These are phyloP conservation scores for Zoanthus gigantus DNA, from an alignment of 92 coral and sea anemone genomes.

Conservation along the genomic window DNA sequence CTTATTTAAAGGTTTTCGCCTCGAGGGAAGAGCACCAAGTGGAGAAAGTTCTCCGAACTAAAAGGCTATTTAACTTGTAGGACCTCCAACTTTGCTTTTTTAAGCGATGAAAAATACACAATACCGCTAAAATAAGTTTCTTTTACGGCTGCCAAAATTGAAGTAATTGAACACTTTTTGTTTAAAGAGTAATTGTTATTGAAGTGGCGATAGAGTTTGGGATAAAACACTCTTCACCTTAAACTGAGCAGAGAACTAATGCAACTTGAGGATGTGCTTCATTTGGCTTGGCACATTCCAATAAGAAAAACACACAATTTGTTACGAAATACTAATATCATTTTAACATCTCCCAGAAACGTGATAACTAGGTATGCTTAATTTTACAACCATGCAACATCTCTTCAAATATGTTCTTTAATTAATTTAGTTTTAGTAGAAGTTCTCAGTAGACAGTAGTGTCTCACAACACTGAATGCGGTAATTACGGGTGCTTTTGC, in stretches of 20 bases:
- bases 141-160: neutral
- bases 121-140: neutral
- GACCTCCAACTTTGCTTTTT: slow-evolving; percentile 39
- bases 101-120: neutral
- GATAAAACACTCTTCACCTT: slow-evolving; percentile 10
- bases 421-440: no score
- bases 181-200: neutral
- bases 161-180: neutral
- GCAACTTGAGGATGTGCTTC: neutral
- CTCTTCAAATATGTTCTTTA: no score
- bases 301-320: neutral
- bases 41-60: neutral
- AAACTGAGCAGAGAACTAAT: neutral
- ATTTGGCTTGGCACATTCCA: slow-evolving; percentile 9
- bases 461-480: no score
- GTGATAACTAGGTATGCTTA: neutral
- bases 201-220: neutral
- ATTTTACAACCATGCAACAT: no score
- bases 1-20: slow-evolving; percentile 22
- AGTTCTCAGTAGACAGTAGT: no score
- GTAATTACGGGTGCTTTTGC: no score
- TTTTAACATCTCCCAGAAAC: neutral
- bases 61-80: slow-evolving; percentile 1
- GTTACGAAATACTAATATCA: neutral
- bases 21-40: slow-evolving; percentile 1